These are phyloP conservation scores for Okamejei kenojei DNA, from an alignment of 2,797 vertebrate species.

Conservation along the genomic window DNA sequence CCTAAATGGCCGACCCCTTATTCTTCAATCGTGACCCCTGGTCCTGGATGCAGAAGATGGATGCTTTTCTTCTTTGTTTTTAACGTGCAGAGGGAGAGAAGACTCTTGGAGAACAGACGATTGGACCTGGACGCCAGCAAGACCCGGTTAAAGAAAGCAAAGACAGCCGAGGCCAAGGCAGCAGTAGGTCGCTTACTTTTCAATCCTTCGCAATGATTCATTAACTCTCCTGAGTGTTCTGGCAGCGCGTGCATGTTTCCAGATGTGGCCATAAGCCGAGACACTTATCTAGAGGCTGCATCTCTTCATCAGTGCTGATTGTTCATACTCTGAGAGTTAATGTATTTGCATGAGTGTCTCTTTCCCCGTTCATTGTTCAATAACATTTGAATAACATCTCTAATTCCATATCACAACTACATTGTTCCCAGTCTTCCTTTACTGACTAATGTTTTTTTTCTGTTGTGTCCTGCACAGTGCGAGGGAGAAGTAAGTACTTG, in stretches of 20 bases:
- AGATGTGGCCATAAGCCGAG: neutral
- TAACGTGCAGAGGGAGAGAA: slow-evolving; percentile 72
- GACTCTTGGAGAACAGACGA: slow-evolving; percentile 81
- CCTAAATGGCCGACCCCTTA: too few species aligned
- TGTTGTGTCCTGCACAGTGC: slow-evolving; percentile 78
- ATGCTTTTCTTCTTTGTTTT: neutral
- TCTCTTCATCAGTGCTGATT: neutral
- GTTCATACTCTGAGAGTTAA: slow-evolving; percentile 36
- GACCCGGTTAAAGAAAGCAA: slow-evolving; percentile 81
- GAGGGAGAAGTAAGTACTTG: slow-evolving; percentile 94
- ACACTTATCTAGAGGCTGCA: neutral
- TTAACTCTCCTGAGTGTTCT: neutral
- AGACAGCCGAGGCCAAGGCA: slow-evolving; percentile 78
- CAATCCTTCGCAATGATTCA: neutral
- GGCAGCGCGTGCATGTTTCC: neutral
- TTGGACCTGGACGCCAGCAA: slow-evolving; percentile 86
- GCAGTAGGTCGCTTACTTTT: slow-evolving; percentile 58
- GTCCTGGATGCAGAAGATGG: neutral
- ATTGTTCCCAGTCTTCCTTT: neutral
- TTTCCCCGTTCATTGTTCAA: slow-evolving; percentile 48
- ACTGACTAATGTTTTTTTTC: slow-evolving; percentile 23
- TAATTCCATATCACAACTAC: neutral
- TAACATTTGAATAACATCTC: neutral
- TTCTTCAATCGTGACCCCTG: too few species aligned
- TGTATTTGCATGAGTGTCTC: slow-evolving; percentile 63